Conservation (phyloP, 2,888 invertebrate species). For the Capitulum mitella region DNA sequence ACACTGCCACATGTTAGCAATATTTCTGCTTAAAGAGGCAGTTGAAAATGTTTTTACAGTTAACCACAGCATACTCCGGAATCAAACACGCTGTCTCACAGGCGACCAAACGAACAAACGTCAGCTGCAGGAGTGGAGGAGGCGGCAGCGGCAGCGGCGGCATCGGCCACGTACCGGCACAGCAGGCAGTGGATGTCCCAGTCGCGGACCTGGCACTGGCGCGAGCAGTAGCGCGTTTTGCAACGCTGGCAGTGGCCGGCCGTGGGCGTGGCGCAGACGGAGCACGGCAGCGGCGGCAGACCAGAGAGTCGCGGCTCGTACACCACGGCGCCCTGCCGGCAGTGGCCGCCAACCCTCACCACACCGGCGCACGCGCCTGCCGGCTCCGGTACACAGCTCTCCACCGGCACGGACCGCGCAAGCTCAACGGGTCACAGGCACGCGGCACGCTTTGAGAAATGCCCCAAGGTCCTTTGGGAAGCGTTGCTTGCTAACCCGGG, state of each 20-base stretch:
- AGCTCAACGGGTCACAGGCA: background rate
- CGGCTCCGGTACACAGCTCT: too few relatives aligned
- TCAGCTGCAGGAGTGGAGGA: background rate
- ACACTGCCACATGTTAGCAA: too few relatives aligned
- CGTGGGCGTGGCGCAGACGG: background rate
- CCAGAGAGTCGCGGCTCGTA: background rate
- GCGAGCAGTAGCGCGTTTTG: constrained; percentile 8
- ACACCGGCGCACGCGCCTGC: too few relatives aligned
- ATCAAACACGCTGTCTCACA: too few relatives aligned
- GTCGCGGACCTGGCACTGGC: background rate
- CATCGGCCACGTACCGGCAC: background rate
- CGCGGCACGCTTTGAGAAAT: background rate
- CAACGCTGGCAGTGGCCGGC: background rate
- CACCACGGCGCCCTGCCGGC: background rate
- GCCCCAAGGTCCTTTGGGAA: background rate
- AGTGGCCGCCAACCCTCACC: too few relatives aligned
- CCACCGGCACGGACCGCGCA: background rate
- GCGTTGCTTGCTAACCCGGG: background rate
- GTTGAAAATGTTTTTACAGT: too few relatives aligned
- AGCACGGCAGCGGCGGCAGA: background rate
- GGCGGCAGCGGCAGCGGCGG: background rate
- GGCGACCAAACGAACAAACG: background rate
- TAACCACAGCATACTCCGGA: too few relatives aligned
- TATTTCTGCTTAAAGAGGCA: too few relatives aligned
- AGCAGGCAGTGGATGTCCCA: background rate